Conservation (phyloP, 2,888 invertebrate species). For the Cheilosia grossa region DNA sequence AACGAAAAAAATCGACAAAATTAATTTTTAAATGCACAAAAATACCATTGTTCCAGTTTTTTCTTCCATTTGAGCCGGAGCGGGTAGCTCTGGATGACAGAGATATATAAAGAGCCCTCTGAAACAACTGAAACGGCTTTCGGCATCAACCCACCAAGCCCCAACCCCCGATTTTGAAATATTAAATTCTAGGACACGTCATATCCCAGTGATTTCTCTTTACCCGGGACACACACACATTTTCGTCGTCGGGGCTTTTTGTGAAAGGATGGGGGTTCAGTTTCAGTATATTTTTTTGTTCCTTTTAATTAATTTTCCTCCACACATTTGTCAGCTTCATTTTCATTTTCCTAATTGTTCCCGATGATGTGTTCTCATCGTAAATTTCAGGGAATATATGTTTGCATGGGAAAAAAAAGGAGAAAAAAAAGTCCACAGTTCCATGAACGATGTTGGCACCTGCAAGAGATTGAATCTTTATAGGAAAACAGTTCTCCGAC, state of each 20-base stretch:
- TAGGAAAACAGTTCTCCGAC: too few relatives aligned
- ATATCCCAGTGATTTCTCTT: constrained; percentile 39
- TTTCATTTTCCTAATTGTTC: constrained; percentile 37
- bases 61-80: constrained; percentile 18
- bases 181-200: constrained; percentile 57
- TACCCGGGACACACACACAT: constrained; percentile 13
- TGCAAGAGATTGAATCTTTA: neutral
- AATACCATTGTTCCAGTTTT: constrained; percentile 15
- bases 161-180: constrained; percentile 50
- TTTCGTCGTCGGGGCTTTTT: constrained; percentile 6
- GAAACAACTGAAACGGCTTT: constrained; percentile 9
- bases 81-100: constrained; percentile 24
- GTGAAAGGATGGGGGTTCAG: neutral
- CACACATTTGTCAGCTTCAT: constrained; percentile 47
- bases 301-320: constrained; percentile 42
- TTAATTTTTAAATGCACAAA: constrained; percentile 53
- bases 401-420: neutral
- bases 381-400: neutral
- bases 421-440: neutral
- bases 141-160: neutral
- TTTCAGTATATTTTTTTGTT: neutral
- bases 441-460: constrained; percentile 1
- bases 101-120: constrained; percentile 27
- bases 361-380: neutral
- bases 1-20: constrained; percentile 26